phyloP scores from a whole-genome alignment of 2,888 invertebrate genomes.

The Arrhopalites spinosus region DNA sequence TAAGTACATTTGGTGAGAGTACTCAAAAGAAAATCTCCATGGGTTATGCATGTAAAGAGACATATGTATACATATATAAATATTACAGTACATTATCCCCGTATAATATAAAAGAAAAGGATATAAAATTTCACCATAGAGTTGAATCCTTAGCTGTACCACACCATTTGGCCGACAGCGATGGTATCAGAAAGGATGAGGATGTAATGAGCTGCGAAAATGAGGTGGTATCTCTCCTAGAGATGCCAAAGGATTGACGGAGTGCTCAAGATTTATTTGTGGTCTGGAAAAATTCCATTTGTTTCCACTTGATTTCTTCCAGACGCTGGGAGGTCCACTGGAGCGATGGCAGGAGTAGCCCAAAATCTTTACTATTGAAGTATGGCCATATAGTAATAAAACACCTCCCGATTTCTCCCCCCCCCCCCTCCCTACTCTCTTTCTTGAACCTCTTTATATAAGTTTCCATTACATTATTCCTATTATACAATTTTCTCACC shows the following conservation, averaged over 20 bases:
- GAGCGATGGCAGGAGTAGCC: slow-evolving; percentile 11
- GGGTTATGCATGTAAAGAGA: too few relatives aligned
- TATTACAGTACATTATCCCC: background rate
- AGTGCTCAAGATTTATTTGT: slow-evolving; percentile 45
- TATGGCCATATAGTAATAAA: slow-evolving; percentile 12
- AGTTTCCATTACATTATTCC: background rate
- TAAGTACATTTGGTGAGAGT: too few relatives aligned
- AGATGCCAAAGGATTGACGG: slow-evolving; percentile 44
- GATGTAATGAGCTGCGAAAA: slow-evolving; percentile 52
- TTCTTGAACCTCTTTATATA: background rate
- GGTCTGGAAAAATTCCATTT: slow-evolving; percentile 35
- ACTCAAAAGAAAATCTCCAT: too few relatives aligned
- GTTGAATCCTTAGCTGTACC: background rate
- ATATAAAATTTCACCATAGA: too few relatives aligned
- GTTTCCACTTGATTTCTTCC: slow-evolving; percentile 39
- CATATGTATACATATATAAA: background rate
- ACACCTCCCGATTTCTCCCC: slow-evolving; percentile 21
- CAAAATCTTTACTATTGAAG: slow-evolving; percentile 6
- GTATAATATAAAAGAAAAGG: background rate
- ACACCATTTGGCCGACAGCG: slow-evolving; percentile 40
- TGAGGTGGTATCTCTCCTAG: slow-evolving; percentile 43
- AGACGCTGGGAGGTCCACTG: slow-evolving; percentile 43
- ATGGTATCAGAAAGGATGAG: slow-evolving; percentile 35
- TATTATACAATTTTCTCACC: background rate
- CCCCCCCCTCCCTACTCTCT: background rate